Conservation (phyloP, 2,113 vertebrate genomes). For the Melanocharis versteri region DNA sequence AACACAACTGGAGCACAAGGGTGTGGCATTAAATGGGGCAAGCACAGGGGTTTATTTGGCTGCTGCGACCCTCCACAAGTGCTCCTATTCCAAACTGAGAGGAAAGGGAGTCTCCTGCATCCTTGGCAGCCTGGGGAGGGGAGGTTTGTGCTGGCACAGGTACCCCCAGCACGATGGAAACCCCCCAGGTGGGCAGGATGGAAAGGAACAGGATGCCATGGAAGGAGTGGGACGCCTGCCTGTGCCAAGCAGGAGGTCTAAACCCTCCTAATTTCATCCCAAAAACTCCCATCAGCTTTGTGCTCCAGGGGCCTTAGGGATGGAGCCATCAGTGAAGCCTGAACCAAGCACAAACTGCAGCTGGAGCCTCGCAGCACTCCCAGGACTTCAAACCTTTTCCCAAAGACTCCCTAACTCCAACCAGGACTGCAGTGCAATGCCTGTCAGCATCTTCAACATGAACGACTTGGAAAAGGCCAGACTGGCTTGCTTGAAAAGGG, state of each 20-base stretch:
- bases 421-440: background rate
- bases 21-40: background rate
- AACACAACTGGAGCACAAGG: background rate
- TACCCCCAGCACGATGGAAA: rapidly evolving
- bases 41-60: background rate
- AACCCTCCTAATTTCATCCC: background rate
- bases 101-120: background rate
- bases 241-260: background rate
- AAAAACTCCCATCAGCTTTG: background rate
- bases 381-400: background rate
- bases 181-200: background rate
- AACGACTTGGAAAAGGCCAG: background rate
- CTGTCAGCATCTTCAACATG: background rate
- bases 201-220: background rate
- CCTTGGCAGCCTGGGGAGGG: background rate
- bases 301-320: background rate
- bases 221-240: background rate
- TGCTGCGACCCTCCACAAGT: background rate
- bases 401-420: background rate
- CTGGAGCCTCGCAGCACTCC: rapidly evolving
- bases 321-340: background rate
- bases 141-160: background rate
- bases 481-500: background rate
- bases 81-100: background rate
- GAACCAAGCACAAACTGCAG: background rate